Evolutionary conservation across 2,888 invertebrate species (phyloP).

Genomic region (Stenichneumon culpator): DNA sequence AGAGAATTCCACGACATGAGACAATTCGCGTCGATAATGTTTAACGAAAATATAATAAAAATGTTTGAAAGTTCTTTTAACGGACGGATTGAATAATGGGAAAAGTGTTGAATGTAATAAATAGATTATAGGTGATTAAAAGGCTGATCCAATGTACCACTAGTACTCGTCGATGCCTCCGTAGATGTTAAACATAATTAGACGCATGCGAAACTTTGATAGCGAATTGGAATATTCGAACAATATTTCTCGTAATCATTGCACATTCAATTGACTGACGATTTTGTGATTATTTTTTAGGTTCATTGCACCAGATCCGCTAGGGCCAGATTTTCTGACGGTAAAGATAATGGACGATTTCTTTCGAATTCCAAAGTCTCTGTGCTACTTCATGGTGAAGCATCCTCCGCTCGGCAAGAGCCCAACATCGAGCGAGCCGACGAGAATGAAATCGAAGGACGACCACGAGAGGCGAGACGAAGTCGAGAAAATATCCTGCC

Average conservation of each 20-base stretch:
- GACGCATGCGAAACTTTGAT: constrained; percentile 29
- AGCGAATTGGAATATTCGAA: not conserved
- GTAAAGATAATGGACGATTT: constrained; percentile 64
- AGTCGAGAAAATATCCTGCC: constrained; percentile 3
- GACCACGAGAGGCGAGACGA: not conserved
- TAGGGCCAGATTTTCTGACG: constrained; percentile 64
- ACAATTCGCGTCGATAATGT: not conserved
- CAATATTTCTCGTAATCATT: not conserved
- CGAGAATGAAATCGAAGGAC: constrained; percentile 9
- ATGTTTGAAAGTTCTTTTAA: not conserved
- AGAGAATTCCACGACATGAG: not conserved
- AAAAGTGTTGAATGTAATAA: constrained; percentile 46
- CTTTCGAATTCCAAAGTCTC: constrained; percentile 64
- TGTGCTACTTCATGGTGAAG: constrained; percentile 63
- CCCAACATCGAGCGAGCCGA: not conserved
- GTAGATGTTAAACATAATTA: constrained; percentile 20
- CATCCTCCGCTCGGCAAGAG: constrained; percentile 23
- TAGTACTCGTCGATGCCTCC: constrained; percentile 13
- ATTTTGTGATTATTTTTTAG: constrained; percentile 64
- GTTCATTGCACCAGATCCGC: constrained; percentile 62
- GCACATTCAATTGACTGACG: constrained; percentile 9
- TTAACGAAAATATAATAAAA: not conserved
- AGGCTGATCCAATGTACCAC: constrained; percentile 14
- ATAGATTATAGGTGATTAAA: constrained; percentile 14
- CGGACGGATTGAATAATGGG: constrained; percentile 31